These are phyloP conservation scores for Tricholaema leucomelas DNA, from an alignment of 2,113 vertebrate genomes.

Conservation along the genomic window DNA sequence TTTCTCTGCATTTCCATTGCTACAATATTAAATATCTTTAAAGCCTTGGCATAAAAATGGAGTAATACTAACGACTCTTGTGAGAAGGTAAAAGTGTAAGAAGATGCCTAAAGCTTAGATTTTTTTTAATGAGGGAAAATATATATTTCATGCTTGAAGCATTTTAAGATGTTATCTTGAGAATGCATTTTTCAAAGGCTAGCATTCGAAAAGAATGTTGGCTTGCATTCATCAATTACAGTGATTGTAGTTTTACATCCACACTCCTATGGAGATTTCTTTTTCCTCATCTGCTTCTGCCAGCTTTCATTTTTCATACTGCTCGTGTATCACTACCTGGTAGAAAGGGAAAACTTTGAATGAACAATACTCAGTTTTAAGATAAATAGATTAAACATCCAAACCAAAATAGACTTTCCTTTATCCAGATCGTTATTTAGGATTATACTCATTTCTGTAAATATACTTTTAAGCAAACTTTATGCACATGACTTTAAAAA, in stretches of 20 bases:
- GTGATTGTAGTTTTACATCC: slow-evolving; percentile 38
- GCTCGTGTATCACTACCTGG: slow-evolving; percentile 41
- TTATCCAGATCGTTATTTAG: not conserved
- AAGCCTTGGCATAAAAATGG: not conserved
- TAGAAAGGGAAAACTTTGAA: slow-evolving; percentile 31
- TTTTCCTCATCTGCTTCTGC: slow-evolving; percentile 47
- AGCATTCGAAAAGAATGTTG: slow-evolving; percentile 34
- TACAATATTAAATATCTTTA: not conserved
- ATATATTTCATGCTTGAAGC: slow-evolving; percentile 59
- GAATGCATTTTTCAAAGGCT: slow-evolving; percentile 49
- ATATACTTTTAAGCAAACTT: slow-evolving; percentile 1
- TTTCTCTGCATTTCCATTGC: not conserved
- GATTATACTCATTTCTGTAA: not conserved
- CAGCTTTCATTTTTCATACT: slow-evolving; percentile 61
- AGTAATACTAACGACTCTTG: not conserved
- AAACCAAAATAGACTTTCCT: not conserved
- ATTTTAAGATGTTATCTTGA: slow-evolving; percentile 45
- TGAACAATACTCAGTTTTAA: not conserved
- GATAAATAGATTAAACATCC: not conserved
- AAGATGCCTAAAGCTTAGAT: not conserved
- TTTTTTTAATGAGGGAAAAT: slow-evolving; percentile 59
- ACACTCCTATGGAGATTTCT: slow-evolving; percentile 58
- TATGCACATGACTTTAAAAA: not conserved
- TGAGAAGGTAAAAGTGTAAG: not conserved
- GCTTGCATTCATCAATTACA: slow-evolving; percentile 69